These are phyloP conservation scores for Actenoides hombroni DNA, from an alignment of 2,113 vertebrate species.

Conservation along the genomic window DNA sequence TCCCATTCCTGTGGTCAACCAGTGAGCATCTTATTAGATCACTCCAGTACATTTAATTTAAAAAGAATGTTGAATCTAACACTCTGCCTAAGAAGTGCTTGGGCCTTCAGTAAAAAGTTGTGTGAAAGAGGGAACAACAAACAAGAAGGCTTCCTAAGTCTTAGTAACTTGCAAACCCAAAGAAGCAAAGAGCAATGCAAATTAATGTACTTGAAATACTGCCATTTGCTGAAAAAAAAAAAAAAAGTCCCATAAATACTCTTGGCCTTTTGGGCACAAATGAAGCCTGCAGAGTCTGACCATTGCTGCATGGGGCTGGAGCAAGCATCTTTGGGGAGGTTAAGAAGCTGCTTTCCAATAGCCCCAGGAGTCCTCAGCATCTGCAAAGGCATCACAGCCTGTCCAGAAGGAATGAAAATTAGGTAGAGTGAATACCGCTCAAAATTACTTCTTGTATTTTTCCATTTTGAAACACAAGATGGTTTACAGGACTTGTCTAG, in stretches of 20 bases:
- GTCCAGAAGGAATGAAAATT: neutral
- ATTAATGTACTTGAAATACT: neutral
- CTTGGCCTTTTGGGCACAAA: neutral
- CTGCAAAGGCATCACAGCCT: neutral
- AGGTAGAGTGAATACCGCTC: neutral
- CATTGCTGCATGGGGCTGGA: neutral
- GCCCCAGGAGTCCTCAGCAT: neutral
- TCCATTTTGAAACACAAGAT: neutral
- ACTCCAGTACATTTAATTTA: constrained; percentile 42
- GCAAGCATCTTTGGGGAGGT: neutral
- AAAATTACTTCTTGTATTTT: neutral
- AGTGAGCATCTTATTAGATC: constrained; percentile 46
- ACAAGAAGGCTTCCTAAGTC: neutral
- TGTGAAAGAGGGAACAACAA: constrained; percentile 41
- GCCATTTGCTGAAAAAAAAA: neutral
- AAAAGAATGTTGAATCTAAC: constrained; percentile 55
- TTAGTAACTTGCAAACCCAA: neutral
- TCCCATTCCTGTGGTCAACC: constrained; percentile 64
- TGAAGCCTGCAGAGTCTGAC: neutral
- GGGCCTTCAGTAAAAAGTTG: constrained; percentile 15
- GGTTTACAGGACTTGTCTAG: neutral
- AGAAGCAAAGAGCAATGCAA: neutral
- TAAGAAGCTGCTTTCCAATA: neutral
- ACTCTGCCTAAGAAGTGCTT: constrained; percentile 8
- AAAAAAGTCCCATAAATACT: neutral